Evolutionary conservation across 2,113 vertebrate genomes (phyloP).

Genomic region (Acanthisitta chloris): DNA sequence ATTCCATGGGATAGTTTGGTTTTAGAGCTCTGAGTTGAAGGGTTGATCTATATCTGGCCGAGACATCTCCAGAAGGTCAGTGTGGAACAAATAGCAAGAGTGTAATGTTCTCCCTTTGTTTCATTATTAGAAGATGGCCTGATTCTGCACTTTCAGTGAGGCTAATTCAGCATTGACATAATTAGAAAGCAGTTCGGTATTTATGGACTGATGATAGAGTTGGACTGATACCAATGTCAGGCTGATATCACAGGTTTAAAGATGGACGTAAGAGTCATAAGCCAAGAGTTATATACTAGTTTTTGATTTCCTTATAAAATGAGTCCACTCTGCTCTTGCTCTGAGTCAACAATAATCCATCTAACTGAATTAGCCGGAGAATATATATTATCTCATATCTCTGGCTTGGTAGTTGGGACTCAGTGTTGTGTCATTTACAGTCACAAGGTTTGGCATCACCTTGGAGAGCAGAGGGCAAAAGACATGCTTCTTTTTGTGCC

Average conservation of each 20-base stretch:
- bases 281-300: background rate
- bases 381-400: background rate
- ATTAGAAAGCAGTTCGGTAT: background rate
- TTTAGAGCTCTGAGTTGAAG: background rate
- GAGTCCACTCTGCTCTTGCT: background rate
- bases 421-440: background rate
- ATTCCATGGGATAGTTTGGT: background rate
- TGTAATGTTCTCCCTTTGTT: background rate
- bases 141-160: conserved; percentile 10
- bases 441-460: background rate
- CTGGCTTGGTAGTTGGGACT: background rate
- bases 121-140: background rate
- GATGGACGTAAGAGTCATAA: background rate
- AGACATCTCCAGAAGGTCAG: background rate
- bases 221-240: background rate
- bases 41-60: background rate
- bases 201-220: background rate
- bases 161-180: background rate
- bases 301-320: background rate
- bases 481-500: background rate
- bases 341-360: background rate
- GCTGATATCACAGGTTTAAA: background rate
- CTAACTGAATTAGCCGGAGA: background rate
- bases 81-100: background rate
- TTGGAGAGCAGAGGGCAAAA: background rate